Conservation (phyloP, 2,797 vertebrate species). For the Channa striata region DNA sequence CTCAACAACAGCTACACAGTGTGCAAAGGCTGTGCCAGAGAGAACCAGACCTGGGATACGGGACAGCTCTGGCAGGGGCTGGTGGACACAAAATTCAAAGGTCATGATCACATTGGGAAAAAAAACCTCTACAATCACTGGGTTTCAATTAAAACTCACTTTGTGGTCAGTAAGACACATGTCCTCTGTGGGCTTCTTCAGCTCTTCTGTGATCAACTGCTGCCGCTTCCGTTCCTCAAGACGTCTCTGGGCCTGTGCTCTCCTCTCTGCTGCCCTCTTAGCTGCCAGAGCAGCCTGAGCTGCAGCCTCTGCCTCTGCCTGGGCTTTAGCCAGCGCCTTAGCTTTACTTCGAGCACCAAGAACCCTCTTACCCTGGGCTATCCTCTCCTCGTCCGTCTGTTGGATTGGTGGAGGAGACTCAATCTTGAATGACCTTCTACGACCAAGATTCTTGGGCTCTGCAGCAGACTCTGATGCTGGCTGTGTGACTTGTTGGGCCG, state of each 20-base stretch:
- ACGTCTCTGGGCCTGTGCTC: constrained; percentile 87
- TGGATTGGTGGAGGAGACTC: constrained; percentile 64
- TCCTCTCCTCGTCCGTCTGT: constrained; percentile 81
- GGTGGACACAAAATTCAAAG: constrained; percentile 23
- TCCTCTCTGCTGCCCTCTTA: constrained; percentile 87
- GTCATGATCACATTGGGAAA: constrained; percentile 7
- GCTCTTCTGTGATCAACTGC: constrained; percentile 93
- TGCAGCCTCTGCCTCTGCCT: constrained; percentile 87
- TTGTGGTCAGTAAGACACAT: constrained; percentile 97
- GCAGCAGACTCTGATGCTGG: constrained; percentile 26
- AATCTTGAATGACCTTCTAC: constrained; percentile 73
- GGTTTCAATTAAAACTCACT: constrained; percentile 71
- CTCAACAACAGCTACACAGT: constrained; percentile 92
- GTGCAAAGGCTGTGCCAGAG: constrained; percentile 89
- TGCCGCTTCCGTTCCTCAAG: constrained; percentile 92
- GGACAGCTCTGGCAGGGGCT: constrained; percentile 91
- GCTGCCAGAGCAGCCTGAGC: constrained; percentile 86
- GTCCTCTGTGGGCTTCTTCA: constrained; percentile 96
- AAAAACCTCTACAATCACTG: neutral
- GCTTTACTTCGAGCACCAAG: constrained; percentile 85
- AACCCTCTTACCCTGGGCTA: constrained; percentile 79
- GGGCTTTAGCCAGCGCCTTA: constrained; percentile 87
- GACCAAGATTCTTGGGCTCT: constrained; percentile 80
- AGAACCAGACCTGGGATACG: constrained; percentile 91
- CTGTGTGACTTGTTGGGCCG: constrained; percentile 43